phyloP scores from a whole-genome alignment of 2,797 vertebrate species.

The Spinibarbus caldwelli region DNA sequence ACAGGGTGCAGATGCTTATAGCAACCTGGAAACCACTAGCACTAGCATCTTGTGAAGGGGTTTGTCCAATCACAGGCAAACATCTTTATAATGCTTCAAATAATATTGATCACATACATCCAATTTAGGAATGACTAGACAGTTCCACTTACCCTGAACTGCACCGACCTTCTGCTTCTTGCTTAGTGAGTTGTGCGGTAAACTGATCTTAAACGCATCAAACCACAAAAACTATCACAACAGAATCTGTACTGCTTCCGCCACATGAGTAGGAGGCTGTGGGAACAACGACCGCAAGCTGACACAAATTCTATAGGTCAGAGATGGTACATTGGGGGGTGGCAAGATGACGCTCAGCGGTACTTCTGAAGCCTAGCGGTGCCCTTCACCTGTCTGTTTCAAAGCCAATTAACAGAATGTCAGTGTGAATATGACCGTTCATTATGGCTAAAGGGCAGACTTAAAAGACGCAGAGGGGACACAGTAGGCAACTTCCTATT shows the following conservation, averaged over 20 bases:
- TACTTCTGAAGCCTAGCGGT: conserved; percentile 65
- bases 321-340: conserved; percentile 50
- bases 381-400: conserved; percentile 66
- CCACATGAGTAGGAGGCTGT: not conserved
- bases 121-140: not conserved
- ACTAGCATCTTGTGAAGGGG: conserved; percentile 20
- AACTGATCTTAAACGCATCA: not conserved
- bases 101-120: not conserved
- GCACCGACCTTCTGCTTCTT: not conserved
- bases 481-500: conserved; percentile 62
- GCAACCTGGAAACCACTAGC: conserved; percentile 27
- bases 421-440: conserved; percentile 69
- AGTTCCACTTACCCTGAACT: not conserved
- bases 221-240: not conserved
- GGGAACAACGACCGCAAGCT: not conserved
- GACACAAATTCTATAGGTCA: conserved; percentile 27
- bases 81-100: conserved; percentile 6
- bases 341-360: conserved; percentile 64
- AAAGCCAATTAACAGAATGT: conserved; percentile 82
- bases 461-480: conserved; percentile 54
- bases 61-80: not conserved
- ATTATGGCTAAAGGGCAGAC: conserved; percentile 71
- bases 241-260: not conserved
- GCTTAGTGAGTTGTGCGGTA: not conserved
- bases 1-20: not conserved